Evolutionary conservation across 1,140 invertebrate genomes (phyloP), one percentile per base, ranked within the genome.

Genomic region (Goniozus legneri): DNA sequence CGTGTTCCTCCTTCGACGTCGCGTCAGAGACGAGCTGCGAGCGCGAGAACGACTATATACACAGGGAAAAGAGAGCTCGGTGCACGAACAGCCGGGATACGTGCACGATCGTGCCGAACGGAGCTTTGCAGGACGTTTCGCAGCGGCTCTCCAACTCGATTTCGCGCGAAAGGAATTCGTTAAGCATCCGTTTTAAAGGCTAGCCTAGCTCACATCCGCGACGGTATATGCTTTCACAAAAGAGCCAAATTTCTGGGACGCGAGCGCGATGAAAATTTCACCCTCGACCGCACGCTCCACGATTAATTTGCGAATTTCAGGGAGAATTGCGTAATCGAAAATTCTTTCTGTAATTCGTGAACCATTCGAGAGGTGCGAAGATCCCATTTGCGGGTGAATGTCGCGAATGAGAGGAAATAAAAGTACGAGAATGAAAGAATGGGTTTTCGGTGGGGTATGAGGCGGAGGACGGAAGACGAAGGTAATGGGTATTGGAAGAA

Each of bases 401-500:
- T 36, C 16, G 34, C n/a, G 34, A 46, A 30, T 14, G 27, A 38
- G 24, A 24, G 20, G 48, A 45, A 48, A 52, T 42, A 38, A 48
- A 50, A 45, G 34, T 49, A 49, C 8, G 13, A 18, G 44, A 40
- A 43, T 8, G 12, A 33, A 24, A 33, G 48, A 34, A 35, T 16
- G 34, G 24, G 44, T 14, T 18, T 22, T 12, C 44, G n/a, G 15
- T 21, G 21, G 30, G 31, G 19, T 22, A 6, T 3, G 21, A 20
- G 21, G 19, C 21, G 37, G 38, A 44, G 56, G 49, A 21, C 43
- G 22, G 45, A 60, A 56, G 47, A 46, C 58, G 48, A 52, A 58
- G 57, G 55, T 64, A 65, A 68, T 64, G 62, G 52, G 58, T 66
- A 68, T 71, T 57, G 65, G 59, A 61, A 51, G 56, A 61, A 69